These are phyloP conservation scores for Actenoides lindsayi DNA, from an alignment of 2,113 vertebrate species.

Conservation along the genomic window DNA sequence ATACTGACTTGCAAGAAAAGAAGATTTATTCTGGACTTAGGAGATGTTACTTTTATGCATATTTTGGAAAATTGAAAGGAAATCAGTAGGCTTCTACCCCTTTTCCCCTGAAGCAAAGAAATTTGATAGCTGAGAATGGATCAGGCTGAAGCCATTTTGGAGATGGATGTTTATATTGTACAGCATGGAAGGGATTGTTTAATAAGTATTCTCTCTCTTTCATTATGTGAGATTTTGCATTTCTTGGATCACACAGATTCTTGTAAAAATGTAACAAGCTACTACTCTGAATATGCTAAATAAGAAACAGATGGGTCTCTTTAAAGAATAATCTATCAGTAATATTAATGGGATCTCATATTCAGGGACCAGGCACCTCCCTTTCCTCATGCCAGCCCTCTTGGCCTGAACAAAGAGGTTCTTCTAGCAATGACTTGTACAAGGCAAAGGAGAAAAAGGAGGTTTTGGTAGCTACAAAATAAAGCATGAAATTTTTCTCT, in stretches of 20 bases:
- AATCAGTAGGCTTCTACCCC: neutral
- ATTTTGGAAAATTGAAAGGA: neutral
- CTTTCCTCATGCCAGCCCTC: neutral
- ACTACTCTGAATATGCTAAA: conserved; percentile 51
- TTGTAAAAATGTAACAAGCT: conserved; percentile 56
- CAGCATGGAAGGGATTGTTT: neutral
- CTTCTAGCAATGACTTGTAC: conserved; percentile 2
- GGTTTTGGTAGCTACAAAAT: neutral
- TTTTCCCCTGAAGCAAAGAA: neutral
- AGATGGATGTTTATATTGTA: conserved; percentile 16
- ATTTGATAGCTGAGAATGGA: neutral
- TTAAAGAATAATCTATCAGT: conserved; percentile 39
- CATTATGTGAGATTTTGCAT: conserved; percentile 43
- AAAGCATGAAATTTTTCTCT: neutral
- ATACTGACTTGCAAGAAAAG: neutral
- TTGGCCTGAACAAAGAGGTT: neutral
- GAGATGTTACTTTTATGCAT: neutral
- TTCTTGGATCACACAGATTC: conserved; percentile 36
- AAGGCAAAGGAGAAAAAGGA: neutral
- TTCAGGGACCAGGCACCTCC: neutral
- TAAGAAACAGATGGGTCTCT: conserved; percentile 42
- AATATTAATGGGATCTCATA: neutral
- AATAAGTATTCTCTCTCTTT: conserved; percentile 26
- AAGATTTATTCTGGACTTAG: neutral
- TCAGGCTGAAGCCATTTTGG: conserved; percentile 17